Conservation (phyloP, 1,140 invertebrate species). For the Neodiprion lecontei region DNA sequence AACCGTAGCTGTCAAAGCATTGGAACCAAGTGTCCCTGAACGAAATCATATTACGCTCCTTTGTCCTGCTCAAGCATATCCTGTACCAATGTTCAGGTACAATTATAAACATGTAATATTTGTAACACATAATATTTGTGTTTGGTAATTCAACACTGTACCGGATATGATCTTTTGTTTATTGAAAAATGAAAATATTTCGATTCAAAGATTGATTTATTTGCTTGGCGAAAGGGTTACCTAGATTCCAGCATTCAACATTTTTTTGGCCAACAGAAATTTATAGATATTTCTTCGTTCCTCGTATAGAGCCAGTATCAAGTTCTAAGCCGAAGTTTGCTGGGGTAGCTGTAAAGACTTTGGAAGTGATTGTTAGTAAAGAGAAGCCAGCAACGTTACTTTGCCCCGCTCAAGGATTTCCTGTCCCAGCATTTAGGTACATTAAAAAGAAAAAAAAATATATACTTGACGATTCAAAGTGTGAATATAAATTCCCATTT, state of each 20-base stretch:
- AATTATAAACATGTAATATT: constrained; percentile 14
- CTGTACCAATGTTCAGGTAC: constrained; percentile 62
- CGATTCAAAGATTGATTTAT: too few relatives aligned
- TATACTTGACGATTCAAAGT: background rate
- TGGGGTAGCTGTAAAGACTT: constrained; percentile 32
- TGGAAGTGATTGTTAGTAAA: constrained; percentile 24
- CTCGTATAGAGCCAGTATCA: constrained; percentile 51
- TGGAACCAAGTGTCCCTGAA: constrained; percentile 1
- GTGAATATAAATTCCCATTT: constrained; percentile 7
- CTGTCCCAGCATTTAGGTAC: constrained; percentile 70
- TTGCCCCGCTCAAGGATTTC: constrained; percentile 72
- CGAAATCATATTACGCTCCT: constrained; percentile 51
- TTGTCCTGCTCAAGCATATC: constrained; percentile 66
- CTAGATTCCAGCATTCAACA: background rate
- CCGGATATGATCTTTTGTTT: too few relatives aligned
- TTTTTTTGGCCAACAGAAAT: background rate
- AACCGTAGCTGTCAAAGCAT: constrained; percentile 54
- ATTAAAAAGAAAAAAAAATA: background rate
- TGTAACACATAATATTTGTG: background rate
- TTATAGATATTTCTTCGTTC: background rate
- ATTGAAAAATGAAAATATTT: too few relatives aligned
- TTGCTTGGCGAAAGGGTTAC: background rate
- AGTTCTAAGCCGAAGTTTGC: constrained; percentile 52
- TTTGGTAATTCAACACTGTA: too few relatives aligned
- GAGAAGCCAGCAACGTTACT: constrained; percentile 27